Percentiles rank a stretch among this genome's conserved stretches.
These are phyloP conservation scores for Globodera ellingtonae DNA, from an alignment of 1,140 invertebrate genomes.

Conservation along the genomic window DNA sequence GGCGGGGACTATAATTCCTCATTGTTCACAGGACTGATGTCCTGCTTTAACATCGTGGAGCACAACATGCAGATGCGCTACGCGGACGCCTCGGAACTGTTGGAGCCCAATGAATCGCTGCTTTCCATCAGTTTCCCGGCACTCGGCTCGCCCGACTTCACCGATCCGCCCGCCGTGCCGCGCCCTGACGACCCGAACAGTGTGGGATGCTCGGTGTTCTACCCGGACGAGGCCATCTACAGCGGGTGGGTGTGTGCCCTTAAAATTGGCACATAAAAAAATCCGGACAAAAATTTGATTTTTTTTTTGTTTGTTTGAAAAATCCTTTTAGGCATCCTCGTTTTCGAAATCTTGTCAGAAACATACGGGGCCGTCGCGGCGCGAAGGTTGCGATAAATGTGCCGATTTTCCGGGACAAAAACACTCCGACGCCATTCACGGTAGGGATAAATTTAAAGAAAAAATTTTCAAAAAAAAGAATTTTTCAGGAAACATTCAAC, in stretches of 20 bases:
- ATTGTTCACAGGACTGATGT: slow-evolving; percentile 73
- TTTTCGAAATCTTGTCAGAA: slow-evolving; percentile 82
- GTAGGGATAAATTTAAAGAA: slow-evolving; percentile 30
- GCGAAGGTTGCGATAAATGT: slow-evolving; percentile 95
- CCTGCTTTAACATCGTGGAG: slow-evolving; percentile 96
- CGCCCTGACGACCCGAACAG: slow-evolving; percentile 74
- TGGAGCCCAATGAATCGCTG: slow-evolving; percentile 80
- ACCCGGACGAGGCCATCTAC: slow-evolving; percentile 91
- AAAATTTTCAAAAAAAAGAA: slow-evolving; percentile 22
- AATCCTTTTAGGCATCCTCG: not conserved
- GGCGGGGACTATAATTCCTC: no score
- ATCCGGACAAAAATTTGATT: no score
- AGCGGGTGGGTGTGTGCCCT: slow-evolving; percentile 39
- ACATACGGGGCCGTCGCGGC: slow-evolving; percentile 85
- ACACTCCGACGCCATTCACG: slow-evolving; percentile 74
- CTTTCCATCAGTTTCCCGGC: slow-evolving; percentile 75
- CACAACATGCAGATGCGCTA: slow-evolving; percentile 86
- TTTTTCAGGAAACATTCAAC: slow-evolving; percentile 75
- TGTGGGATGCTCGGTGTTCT: slow-evolving; percentile 84
- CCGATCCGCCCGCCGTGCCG: slow-evolving; percentile 76
- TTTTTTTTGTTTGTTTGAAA: not conserved
- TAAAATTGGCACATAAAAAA: no score
- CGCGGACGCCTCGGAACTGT: slow-evolving; percentile 79
- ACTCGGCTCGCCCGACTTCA: slow-evolving; percentile 84
- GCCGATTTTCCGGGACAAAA: slow-evolving; percentile 84